phyloP scores from a whole-genome alignment of 2,113 vertebrate species.

The Scalopus aquaticus region DNA sequence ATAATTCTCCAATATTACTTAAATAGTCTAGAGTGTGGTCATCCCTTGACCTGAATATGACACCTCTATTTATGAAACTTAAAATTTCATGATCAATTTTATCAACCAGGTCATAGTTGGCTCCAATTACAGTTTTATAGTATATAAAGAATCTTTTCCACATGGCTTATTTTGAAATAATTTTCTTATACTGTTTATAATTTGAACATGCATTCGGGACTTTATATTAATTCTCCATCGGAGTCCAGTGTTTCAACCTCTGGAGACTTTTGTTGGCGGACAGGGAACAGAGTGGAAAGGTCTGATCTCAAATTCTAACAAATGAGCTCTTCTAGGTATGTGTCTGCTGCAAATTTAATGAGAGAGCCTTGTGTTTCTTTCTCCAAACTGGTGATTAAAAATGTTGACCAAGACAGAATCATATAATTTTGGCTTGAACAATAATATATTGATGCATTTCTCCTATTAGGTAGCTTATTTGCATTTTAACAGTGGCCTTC shows the following conservation, averaged over 20 bases:
- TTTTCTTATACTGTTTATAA: not conserved
- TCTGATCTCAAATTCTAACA: slow-evolving; percentile 21
- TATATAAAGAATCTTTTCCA: not conserved
- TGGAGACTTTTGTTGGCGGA: not conserved
- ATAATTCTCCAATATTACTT: slow-evolving; percentile 22
- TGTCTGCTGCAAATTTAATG: slow-evolving; percentile 18
- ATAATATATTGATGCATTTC: not conserved
- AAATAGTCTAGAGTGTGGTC: not conserved
- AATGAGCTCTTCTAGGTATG: slow-evolving; percentile 14
- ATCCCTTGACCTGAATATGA: not conserved
- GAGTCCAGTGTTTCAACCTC: not conserved
- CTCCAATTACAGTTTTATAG: not conserved
- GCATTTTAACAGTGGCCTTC: slow-evolving; percentile 34
- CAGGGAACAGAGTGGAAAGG: not conserved
- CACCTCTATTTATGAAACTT: slow-evolving; percentile 11
- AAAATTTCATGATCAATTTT: slow-evolving; percentile 28
- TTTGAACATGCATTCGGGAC: not conserved
- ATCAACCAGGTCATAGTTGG: not conserved
- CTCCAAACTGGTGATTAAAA: slow-evolving; percentile 61
- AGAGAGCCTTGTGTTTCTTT: slow-evolving; percentile 9
- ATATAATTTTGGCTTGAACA: slow-evolving; percentile 3
- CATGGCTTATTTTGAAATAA: slow-evolving; percentile 29
- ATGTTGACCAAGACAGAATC: slow-evolving; percentile 36
- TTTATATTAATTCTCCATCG: not conserved
- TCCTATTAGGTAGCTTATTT: slow-evolving; percentile 34